phyloP scores from a whole-genome alignment of 2,888 invertebrate species.

The Margaritifera margaritifera region DNA sequence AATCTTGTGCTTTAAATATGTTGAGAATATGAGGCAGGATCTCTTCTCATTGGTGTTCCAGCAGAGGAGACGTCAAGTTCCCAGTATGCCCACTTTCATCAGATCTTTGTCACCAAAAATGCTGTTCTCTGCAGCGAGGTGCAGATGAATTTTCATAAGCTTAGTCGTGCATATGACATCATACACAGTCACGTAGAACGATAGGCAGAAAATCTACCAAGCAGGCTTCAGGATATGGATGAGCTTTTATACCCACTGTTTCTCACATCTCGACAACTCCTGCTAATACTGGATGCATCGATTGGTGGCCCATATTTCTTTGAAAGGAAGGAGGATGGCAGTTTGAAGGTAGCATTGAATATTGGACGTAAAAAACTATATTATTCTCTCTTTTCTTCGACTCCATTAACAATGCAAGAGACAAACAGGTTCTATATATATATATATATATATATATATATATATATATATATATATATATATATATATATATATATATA shows the following conservation, averaged over 20 bases:
- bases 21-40: no score
- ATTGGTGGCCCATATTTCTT: slow-evolving; percentile 6
- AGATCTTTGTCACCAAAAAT: slow-evolving; percentile 35
- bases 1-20: no score
- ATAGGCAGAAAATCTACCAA: slow-evolving; percentile 1
- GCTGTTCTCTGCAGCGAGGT: slow-evolving; percentile 32
- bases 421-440: no score
- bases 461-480: no score
- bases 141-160: slow-evolving; percentile 26
- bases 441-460: no score
- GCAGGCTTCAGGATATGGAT: slow-evolving; percentile 2
- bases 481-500: no score
- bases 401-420: no score
- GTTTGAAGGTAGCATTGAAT: slow-evolving; percentile 15
- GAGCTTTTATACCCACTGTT: slow-evolving; percentile 22
- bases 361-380: no score
- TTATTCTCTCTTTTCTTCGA: no score
- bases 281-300: slow-evolving; percentile 26
- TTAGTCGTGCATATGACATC: slow-evolving; percentile 10
- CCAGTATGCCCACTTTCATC: slow-evolving; percentile 14
- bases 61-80: no score
- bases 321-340: slow-evolving; percentile 45
- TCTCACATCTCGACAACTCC: slow-evolving; percentile 18
- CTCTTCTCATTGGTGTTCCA: no score
- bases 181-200: background rate